These are phyloP conservation scores for Gerris buenoi DNA, from an alignment of 1,140 invertebrate genomes.

Conservation along the genomic window DNA sequence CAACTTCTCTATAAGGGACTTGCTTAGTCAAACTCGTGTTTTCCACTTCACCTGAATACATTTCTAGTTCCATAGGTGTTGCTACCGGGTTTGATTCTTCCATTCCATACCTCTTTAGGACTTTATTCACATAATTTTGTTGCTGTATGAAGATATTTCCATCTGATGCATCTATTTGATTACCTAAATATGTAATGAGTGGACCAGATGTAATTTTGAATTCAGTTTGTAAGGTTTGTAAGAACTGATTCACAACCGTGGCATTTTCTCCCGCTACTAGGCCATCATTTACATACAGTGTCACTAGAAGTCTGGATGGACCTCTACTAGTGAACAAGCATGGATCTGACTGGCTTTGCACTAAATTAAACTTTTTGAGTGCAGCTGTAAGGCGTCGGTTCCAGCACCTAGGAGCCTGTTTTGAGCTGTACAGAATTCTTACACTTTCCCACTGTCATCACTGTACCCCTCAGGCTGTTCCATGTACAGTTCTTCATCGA, in stretches of 20 bases:
- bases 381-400: not conserved
- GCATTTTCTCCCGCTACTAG: not conserved
- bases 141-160: not conserved
- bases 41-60: not conserved
- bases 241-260: not conserved
- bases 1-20: not conserved
- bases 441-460: slow-evolving; percentile 16
- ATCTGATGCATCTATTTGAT: not conserved
- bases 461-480: slow-evolving; percentile 24
- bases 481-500: slow-evolving; percentile 29
- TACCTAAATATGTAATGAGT: not conserved
- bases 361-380: not conserved
- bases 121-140: not conserved
- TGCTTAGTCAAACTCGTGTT: not conserved
- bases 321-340: not conserved
- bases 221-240: not conserved
- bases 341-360: not conserved
- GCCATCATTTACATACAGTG: not conserved
- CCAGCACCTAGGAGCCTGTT: slow-evolving; percentile 21
- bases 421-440: slow-evolving; percentile 25
- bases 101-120: not conserved
- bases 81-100: not conserved
- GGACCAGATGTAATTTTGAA: not conserved
- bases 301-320: not conserved
- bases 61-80: not conserved